Base-by-base conservation (phyloP, 2,113 vertebrate genomes). In the Dipodomys spectabilis region DNA sequence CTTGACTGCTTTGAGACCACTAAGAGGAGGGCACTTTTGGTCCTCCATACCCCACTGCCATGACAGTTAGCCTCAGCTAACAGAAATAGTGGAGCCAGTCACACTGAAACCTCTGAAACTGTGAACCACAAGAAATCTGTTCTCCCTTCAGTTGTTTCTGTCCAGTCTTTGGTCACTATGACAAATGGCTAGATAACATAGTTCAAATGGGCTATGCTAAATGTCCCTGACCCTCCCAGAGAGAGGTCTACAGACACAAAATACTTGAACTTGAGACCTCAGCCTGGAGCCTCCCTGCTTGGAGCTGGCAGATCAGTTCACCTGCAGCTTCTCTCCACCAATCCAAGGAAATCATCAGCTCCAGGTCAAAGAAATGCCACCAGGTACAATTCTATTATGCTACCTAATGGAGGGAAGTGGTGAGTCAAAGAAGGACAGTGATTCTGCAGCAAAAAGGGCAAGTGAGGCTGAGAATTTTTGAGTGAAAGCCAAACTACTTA, bases 241-340 rank as follows among this genome's bases (percentile, higher is more conserved):
- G 32, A 94, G 89, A 78, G 32, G 53, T 11, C 12, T 57, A 82
- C 16, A 69, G 78, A 44, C 27, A 88, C 4, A 74, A 88, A 81
- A 39, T 23, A 44, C 78, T 53, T n/a, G 39, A 68, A 95, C 88
- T 95, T 95, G 93, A 94, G 10, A 87, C 35, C 28, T 92, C 78
- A 97, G 95, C 83, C 85, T n/a, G 96, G 67, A 95, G 95, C 16
- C 73, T 86, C 39, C 67, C 85, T 80, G 79, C 91, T 92, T 94
- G 94, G 82, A 71, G 74, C 60, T 95, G 75, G 92, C 95, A 96
- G 73, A 72, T 71, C 88, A 97, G 91, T 2, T 77, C 91, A 91
- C 87, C 97, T 97, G 88, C 90, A 85, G 94, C 77, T 91, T 65
- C 74, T 87, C 73, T 45, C 83, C 13, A 39, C 45, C 80, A 90